Evolutionary conservation across 2,797 vertebrate genomes (phyloP), one percentile per base, ranked within the genome.

Genomic region (Microcaecilia unicolor): DNA sequence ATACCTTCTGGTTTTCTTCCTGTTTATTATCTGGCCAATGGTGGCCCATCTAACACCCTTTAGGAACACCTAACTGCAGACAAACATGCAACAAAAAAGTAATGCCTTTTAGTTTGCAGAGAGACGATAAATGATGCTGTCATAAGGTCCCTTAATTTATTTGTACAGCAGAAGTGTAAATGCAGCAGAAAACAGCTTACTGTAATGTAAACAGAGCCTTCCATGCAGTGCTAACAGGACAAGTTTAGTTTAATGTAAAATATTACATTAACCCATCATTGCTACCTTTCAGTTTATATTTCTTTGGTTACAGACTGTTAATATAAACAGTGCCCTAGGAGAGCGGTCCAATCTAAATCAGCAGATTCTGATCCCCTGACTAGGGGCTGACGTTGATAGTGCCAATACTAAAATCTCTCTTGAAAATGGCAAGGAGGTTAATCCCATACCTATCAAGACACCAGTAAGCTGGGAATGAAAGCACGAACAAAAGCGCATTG

Each of bases 281-380:
- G 54, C 65, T 77, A 72, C 72, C 64, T 79, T 81, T 67, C 45
- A 65, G 70, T 74, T 74, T 74, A 74, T 64, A 72, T 54, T 76
- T 74, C 72, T 71, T 69, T 75, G 60, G 67, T 71, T 76, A 83
- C 72, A 61, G 78, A 61, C 27, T 38, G 64, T 64, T 74, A 50
- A 9, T 67, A 74, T 61, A 79, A 77, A 72, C 69, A 80, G 41
- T 75, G 41, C 20, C 14, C 11, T 31, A 42, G 28, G 33, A 44
- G 52, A 65, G 63, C 76, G 73, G 69, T 70, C 42, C 53, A 64
- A 39, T 51, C 49, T 8, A 37, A 66, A 54, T 29, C 31, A 57
- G 50, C 44, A 56, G 18, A 29, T 24, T 18, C 13, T 11, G 29
- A 31, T 34, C 28, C 31, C 40, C 34, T 53, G n/a, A n/a, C n/a